These are phyloP conservation scores for Seriola rivoliana DNA, from an alignment of 2,113 vertebrate genomes.

Conservation along the genomic window DNA sequence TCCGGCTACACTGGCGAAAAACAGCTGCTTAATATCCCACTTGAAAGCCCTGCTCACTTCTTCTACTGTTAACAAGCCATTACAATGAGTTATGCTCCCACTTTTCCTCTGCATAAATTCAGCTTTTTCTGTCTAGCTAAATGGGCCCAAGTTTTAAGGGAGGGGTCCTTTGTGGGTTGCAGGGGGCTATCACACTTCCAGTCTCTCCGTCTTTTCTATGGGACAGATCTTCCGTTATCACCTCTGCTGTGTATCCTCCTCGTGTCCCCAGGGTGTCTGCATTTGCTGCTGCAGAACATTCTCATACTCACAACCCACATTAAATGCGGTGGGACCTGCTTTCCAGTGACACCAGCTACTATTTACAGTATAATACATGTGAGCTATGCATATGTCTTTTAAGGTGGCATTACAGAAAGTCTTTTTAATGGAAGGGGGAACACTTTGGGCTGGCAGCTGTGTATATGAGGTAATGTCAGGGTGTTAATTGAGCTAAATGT, in stretches of 20 bases:
- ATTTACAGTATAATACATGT: constrained; percentile 62
- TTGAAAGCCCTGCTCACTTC: constrained; percentile 92
- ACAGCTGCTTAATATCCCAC: constrained; percentile 96
- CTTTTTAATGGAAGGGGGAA: constrained; percentile 61
- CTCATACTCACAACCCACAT: constrained; percentile 31
- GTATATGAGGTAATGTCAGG: constrained; percentile 63
- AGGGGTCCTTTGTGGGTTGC: constrained; percentile 73
- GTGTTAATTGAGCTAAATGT: constrained; percentile 73
- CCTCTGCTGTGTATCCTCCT: constrained; percentile 45
- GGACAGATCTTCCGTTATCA: constrained; percentile 62
- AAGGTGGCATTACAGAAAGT: constrained; percentile 50
- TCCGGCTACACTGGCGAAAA: constrained; percentile 88
- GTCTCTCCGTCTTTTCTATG: constrained; percentile 53
- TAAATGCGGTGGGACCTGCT: neutral
- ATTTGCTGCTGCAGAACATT: constrained; percentile 46
- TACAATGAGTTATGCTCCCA: constrained; percentile 90
- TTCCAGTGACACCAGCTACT: constrained; percentile 45
- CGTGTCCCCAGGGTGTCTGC: constrained; percentile 44
- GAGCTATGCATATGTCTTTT: constrained; percentile 61
- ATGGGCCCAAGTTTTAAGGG: constrained; percentile 87
- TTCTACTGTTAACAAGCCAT: constrained; percentile 95
- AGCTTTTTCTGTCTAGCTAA: constrained; percentile 81
- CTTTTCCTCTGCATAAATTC: constrained; percentile 89
- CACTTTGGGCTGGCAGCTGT: constrained; percentile 18
- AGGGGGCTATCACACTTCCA: constrained; percentile 28